These are phyloP conservation scores for Phoxinus phoxinus DNA, from an alignment of 2,113 vertebrate species.

Conservation along the genomic window DNA sequence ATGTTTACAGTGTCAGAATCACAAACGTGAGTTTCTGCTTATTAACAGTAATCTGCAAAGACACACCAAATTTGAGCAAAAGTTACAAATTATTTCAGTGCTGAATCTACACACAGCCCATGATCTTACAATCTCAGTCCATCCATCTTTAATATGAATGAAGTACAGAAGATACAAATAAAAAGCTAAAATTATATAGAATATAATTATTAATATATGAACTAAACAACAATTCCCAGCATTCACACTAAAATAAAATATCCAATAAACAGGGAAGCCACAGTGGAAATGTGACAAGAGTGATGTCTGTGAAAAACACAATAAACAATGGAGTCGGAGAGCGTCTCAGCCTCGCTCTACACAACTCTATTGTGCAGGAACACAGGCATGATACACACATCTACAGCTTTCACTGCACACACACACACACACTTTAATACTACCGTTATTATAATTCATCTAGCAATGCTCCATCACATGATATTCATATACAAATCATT, in stretches of 20 bases:
- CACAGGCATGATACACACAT: neutral
- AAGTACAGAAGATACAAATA: neutral
- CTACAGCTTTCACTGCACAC: neutral
- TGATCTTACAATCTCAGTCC: neutral
- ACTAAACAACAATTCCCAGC: neutral
- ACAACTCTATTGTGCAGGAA: conserved; percentile 33
- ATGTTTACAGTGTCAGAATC: neutral
- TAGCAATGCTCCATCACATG: neutral
- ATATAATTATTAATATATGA: neutral
- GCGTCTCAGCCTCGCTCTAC: conserved; percentile 19
- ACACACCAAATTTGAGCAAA: neutral
- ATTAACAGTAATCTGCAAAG: neutral
- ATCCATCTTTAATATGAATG: neutral
- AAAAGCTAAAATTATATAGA: neutral
- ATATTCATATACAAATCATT: too few species aligned
- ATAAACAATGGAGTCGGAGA: conserved; percentile 25
- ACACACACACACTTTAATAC: neutral
- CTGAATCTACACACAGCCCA: neutral
- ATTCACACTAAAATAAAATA: neutral
- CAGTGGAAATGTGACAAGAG: neutral
- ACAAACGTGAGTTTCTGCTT: neutral
- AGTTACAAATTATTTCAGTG: neutral
- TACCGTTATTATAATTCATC: neutral
- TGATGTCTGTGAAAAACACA: neutral
- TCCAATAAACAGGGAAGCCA: neutral